Percentiles rank a stretch among this genome's conserved stretches.
Evolutionary conservation across 2,797 vertebrate genomes (phyloP).

Genomic region (Petrocephalus schoutedeni): DNA sequence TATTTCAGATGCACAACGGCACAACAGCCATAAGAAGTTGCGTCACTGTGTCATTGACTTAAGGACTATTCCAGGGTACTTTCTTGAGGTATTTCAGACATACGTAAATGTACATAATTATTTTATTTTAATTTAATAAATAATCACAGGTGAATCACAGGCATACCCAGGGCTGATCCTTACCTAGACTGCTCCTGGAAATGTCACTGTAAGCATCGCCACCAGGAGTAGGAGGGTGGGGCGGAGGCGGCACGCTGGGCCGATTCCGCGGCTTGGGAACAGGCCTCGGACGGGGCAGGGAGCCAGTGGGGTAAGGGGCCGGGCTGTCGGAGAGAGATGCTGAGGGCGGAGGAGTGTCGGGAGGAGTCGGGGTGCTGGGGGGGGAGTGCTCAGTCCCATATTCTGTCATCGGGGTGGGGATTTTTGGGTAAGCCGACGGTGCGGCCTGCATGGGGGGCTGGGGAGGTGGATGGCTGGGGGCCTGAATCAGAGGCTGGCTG

Average conservation of each 20-base stretch:
- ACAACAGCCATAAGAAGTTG: too few relatives aligned
- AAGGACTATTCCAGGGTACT: too few relatives aligned
- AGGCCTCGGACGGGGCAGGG: constrained; percentile 75
- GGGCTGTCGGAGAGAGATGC: constrained; percentile 44
- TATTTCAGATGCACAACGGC: too few relatives aligned
- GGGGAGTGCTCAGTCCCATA: constrained; percentile 66
- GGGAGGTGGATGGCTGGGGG: constrained; percentile 85
- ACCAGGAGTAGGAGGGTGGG: constrained; percentile 65
- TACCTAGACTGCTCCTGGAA: constrained; percentile 72
- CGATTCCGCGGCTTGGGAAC: constrained; percentile 88
- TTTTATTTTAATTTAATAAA: too few relatives aligned
- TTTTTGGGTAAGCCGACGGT: constrained; percentile 50
- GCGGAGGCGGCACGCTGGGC: constrained; percentile 83
- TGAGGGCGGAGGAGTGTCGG: constrained; percentile 73
- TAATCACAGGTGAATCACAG: background rate
- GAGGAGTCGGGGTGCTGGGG: constrained; percentile 78
- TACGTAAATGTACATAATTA: too few relatives aligned
- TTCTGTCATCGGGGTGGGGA: constrained; percentile 37
- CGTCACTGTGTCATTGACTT: too few relatives aligned
- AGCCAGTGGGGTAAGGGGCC: constrained; percentile 63
- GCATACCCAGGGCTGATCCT: constrained; percentile 34
- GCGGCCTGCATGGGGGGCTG: constrained; percentile 77
- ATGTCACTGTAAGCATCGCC: constrained; percentile 52
- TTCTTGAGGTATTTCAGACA: too few relatives aligned
- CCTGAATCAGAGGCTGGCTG: constrained; percentile 79